Conservation (phyloP, 2,797 vertebrate species). For the Coranthus polyacanthus region DNA sequence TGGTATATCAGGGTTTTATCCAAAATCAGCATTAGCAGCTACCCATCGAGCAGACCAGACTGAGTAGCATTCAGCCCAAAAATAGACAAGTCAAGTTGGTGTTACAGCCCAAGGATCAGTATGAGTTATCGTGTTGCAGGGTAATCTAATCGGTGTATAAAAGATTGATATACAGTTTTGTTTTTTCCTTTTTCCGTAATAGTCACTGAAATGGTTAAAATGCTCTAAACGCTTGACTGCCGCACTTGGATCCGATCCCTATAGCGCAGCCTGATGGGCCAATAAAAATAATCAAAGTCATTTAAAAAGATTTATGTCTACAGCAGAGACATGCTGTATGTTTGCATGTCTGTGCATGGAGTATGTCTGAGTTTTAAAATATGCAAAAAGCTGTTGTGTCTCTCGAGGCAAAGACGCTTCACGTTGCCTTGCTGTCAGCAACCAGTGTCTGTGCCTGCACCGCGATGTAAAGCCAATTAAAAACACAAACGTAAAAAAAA, state of each 20-base stretch:
- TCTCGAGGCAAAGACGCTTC: background rate
- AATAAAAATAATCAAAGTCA: background rate
- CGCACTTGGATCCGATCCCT: background rate
- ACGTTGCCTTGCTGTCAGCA: conserved; percentile 29
- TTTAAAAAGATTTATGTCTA: conserved; percentile 1
- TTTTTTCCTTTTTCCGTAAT: background rate
- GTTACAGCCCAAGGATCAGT: background rate
- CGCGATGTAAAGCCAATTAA: conserved; percentile 36
- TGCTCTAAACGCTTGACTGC: no score
- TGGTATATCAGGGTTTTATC: conserved; percentile 29
- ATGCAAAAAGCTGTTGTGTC: background rate
- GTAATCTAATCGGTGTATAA: background rate
- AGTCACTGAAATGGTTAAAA: background rate
- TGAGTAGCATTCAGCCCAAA: conserved; percentile 9
- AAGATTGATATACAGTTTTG: background rate
- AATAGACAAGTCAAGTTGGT: conserved; percentile 16
- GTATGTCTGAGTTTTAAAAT: conserved; percentile 7
- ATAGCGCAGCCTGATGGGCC: background rate
- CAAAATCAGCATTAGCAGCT: conserved; percentile 42
- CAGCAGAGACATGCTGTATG: background rate
- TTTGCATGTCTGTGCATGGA: background rate
- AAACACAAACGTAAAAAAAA: no score
- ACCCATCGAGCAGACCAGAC: conserved; percentile 18
- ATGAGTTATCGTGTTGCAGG: background rate
- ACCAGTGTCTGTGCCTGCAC: conserved; percentile 30